Percentiles rank a stretch among this genome's conserved stretches.
phyloP scores from a whole-genome alignment of 2,888 invertebrate genomes.

The Dichetophora obliterata region DNA sequence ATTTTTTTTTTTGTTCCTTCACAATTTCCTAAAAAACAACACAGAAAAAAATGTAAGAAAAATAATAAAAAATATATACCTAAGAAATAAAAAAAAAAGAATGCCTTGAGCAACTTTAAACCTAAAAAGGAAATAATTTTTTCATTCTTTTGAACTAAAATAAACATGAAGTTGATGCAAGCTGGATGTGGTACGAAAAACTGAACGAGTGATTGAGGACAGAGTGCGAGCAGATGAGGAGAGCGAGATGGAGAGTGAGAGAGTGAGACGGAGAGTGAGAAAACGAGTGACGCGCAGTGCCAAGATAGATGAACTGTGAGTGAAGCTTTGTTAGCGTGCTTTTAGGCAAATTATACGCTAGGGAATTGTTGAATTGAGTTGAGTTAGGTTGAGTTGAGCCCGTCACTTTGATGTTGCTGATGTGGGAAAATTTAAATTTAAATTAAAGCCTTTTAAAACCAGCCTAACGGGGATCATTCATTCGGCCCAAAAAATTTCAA shows the following conservation, averaged over 20 bases:
- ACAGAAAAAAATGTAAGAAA: not conserved
- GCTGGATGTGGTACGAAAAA: not conserved
- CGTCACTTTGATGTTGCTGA: not conserved
- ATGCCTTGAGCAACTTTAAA: constrained; percentile 42
- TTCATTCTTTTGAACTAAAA: constrained; percentile 24
- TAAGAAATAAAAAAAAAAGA: not conserved
- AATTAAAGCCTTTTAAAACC: not conserved
- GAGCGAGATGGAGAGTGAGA: not conserved
- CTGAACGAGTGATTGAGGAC: not conserved
- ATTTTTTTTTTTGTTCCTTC: not conserved
- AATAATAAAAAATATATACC: not conserved
- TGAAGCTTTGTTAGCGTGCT: constrained; percentile 28
- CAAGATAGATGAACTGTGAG: constrained; percentile 29
- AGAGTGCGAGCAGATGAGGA: not conserved
- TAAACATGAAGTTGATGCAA: constrained; percentile 19
- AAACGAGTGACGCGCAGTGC: not conserved
- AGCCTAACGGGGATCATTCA: no score
- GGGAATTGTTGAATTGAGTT: not conserved
- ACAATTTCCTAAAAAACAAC: not conserved
- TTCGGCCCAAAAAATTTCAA: not conserved
- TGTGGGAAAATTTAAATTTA: not conserved
- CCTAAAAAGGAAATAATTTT: constrained; percentile 38
- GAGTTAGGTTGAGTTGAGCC: no score
- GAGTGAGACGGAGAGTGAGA: not conserved
- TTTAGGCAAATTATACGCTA: constrained; percentile 22